These are phyloP conservation scores for Patella depressa DNA, from an alignment of 2,888 invertebrate species.

Conservation along the genomic window DNA sequence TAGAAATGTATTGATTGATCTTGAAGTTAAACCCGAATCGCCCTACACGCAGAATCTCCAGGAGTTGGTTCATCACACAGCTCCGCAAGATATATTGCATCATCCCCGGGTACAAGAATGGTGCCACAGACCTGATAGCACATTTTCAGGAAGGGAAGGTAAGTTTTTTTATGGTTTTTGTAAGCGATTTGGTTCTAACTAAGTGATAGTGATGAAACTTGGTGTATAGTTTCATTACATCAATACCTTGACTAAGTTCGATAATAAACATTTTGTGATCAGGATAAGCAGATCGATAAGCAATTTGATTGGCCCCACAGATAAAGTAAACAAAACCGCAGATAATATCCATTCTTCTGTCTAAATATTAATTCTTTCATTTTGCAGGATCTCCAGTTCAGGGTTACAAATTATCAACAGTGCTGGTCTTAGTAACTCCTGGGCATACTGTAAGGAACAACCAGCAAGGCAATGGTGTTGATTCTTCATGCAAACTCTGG, in stretches of 20 bases:
- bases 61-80: neutral
- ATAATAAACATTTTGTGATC: too few species aligned
- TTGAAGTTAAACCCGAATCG: neutral
- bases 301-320: too few species aligned
- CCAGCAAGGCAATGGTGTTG: too few species aligned
- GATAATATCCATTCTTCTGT: neutral
- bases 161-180: neutral
- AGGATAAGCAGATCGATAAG: too few species aligned
- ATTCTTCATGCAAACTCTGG: neutral
- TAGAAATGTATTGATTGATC: neutral
- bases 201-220: too few species aligned
- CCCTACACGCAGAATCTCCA: neutral
- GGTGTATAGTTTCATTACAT: too few species aligned
- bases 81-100: neutral
- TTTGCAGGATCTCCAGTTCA: neutral
- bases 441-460: neutral
- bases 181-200: neutral
- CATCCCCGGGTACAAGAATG: constrained; percentile 1
- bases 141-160: neutral
- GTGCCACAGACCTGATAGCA: neutral
- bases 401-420: neutral
- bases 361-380: neutral
- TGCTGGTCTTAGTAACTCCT: neutral
- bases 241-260: too few species aligned
- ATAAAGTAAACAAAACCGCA: too few species aligned